Base-by-base conservation (phyloP, 2,888 invertebrate species). In the Thumatha senex region DNA sequence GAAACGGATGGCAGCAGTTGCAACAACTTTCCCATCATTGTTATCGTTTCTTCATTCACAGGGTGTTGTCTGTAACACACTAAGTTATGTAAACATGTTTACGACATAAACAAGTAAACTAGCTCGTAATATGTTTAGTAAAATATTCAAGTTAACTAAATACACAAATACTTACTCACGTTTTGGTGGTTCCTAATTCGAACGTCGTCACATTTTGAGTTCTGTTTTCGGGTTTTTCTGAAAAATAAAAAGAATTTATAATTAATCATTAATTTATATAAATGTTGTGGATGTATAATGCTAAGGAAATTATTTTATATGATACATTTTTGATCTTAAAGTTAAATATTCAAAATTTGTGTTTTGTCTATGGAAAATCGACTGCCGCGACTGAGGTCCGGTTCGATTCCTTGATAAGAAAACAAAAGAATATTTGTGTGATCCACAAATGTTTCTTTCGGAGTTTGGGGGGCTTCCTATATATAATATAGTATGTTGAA, bases 91-190 rank as follows among this genome's bases (percentile, higher is more conserved):
- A 40, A 24, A 14, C 8, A 29, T 33, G 12, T 5, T 3, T n/a
- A 10, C 31, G 14, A 5, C 15, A 12, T 8, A 12, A 1, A 34
- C 12, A 43, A 11, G n/a, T 31, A 42, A 15, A 14, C 31, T 12
- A 12, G 9, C 11, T 15, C 33, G 9, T 8, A 36, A 43, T 10
- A 43, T 9, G 33, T 43, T 43, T 18, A 18, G 13, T 34, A 33
- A 12, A 43, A 1, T 12, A 33, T 4, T 30, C 13, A 14, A 39
- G 11, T n/a, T 43, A 50, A 43, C 56, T 48, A 42, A 50, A 58
- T 54, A 57, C 51, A 59, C 54, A 39, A 48, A 51, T 51, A 89
- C 89, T 89, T 86, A 89, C 91, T 90, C 86, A 88, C 88, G 86
- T 89, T 89, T 90, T 84, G 79, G 76, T 60, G 79, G 79, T 61